Evolutionary conservation across 2,888 invertebrate species (phyloP), one percentile per base, ranked within the genome.

Genomic region (Dione juno): DNA sequence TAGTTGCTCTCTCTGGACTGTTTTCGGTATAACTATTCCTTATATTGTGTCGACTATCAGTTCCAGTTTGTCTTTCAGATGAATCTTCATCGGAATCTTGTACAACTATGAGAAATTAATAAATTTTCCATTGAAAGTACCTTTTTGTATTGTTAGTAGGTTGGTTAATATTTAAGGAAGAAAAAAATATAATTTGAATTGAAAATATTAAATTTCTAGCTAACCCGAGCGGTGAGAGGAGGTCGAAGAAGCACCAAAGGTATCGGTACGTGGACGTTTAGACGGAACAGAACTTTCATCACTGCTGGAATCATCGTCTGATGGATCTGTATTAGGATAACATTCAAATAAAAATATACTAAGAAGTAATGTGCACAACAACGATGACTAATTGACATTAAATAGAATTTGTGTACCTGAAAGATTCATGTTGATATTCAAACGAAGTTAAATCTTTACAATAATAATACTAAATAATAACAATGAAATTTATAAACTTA

Each of bases 171-270:
- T 14, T 14, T 13, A 37, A 8, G 0, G 11, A 41, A 9, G 9
- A 40, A 37, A 40, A 19, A 19, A 40, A 41, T 43, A 0, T 6
- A 28, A 28, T 43, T 28, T 41, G 14, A n/a, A n/a, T n/a, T 28
- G 43, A n/a, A 66, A 63, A 63, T 58, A 16, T 63, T 57, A 13
- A 66, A 67, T 57, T 14, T 37, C 35, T 13, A 50, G 77, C 79
- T 76, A 71, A 92, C 92, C 86, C 76, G 92, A 92, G 52, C 89
- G 90, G 80, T 90, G 87, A 19, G 92, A 92, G 53, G 90, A 90
- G n/a, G 89, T 90, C 40, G 92, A 92, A 37, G 90, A 90, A 59
- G 91, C 88, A 52, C 88, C 90, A 74, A 81, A 87, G 10, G 90
- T 91, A 71, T 92, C 86, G 1, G 84, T 76, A 68, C 92, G 82